Evolutionary conservation across 2,113 vertebrate genomes (phyloP), one percentile per base, ranked within the genome.

Genomic region (Plestiodon gilberti): DNA sequence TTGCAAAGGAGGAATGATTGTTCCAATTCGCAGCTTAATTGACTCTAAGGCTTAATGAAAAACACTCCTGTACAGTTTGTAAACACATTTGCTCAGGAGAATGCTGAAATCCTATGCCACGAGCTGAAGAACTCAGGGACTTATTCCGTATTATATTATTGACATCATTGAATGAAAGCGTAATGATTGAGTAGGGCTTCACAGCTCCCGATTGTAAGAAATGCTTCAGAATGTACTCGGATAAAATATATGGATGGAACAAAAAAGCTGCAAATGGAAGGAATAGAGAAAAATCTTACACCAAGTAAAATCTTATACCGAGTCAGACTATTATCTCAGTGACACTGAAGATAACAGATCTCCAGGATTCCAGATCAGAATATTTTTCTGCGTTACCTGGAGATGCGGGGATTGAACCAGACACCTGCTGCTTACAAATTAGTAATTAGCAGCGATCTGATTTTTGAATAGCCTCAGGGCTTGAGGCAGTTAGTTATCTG

Each of bases 41-140:
- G 98, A 98, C 98, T 98, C 97, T 96, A 97, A 98, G 97, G 97
- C 97, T 97, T 98, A 98, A 98, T 98, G 97, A 98, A 97, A 96
- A 96, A 95, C 95, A 95, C 96, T 96, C 93, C 91, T 76, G 93
- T 87, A 96, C 91, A 91, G 95, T 97, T 96, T 93, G 94, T 95
- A 95, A 95, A 97, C 94, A 89, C 85, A 93, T 93, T 93, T 96
- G 94, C 95, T 92, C 93, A 95, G 96, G 95, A 89, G 74, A 92
- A 84, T 78, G n/a, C 88, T 73, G 88, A 91, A 87, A 82, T 90
- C 94, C 89, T 87, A 30, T 86, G 48, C 62, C 35, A 2, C 64
- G 90, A 91, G 88, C 90, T 92, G 89, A 89, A 89, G 93, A 85
- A 84, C 86, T 88, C 87, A 90, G 94, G 94, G 88, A 88, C 89